Conservation (phyloP, 2,888 invertebrate species). For the Julus scanicus region DNA sequence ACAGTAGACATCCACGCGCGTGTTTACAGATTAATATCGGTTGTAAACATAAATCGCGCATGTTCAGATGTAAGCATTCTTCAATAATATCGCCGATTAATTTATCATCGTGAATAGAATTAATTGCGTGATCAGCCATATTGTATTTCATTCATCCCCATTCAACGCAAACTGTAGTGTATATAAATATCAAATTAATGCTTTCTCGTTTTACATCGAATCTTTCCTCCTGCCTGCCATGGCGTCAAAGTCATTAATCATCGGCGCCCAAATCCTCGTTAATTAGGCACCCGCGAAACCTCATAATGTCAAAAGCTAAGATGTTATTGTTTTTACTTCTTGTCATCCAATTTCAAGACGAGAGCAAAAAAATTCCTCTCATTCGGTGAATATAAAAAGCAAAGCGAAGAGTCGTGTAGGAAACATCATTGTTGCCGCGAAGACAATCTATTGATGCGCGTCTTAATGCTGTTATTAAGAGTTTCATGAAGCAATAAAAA, state of each 20-base stretch:
- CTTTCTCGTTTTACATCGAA: neutral
- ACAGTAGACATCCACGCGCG: no score
- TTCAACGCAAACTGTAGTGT: neutral
- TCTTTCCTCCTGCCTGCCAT: neutral
- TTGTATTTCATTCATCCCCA: neutral
- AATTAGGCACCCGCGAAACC: constrained; percentile 45
- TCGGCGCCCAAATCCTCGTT: constrained; percentile 36
- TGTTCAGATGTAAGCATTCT: no score
- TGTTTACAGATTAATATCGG: no score
- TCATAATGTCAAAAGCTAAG: constrained; percentile 47
- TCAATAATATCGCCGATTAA: no score
- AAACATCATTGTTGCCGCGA: constrained; percentile 40
- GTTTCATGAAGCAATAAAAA: constrained; percentile 47
- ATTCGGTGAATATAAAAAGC: constrained; percentile 40
- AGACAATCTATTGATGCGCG: constrained; percentile 47
- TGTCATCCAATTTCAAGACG: constrained; percentile 26
- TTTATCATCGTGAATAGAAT: no score
- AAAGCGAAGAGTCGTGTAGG: constrained; percentile 38
- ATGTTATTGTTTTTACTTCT: constrained; percentile 47
- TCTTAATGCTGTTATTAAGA: constrained; percentile 43
- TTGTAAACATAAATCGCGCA: no score
- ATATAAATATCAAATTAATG: neutral
- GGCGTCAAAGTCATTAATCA: constrained; percentile 30
- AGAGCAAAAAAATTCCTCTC: neutral
- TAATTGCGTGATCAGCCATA: neutral